Base-by-base conservation (phyloP, 2,113 vertebrate species). In the Charina bottae region DNA sequence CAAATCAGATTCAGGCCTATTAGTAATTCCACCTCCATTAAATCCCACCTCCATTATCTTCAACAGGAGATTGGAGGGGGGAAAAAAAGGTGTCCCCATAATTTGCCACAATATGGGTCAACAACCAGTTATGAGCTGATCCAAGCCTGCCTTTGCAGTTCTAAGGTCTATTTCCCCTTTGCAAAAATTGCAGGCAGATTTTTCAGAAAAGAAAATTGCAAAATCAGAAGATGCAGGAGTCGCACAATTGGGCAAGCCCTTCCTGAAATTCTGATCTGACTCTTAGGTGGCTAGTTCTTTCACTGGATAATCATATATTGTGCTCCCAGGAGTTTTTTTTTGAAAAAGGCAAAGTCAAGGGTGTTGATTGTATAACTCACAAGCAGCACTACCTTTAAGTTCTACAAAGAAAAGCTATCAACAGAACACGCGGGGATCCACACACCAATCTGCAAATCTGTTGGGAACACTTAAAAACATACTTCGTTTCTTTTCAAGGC, bases 361-460 rank as follows among this genome's bases (percentile, higher is more conserved):
- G 56, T 1, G 87, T 88, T 89, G 56, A 28, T 90, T 89, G 46
- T 5, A 0, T 60, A 33, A 28, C 12, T 6, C 0, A 0, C 68
- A 92, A 94, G 90, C 15, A 2, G n/a, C n/a, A 87, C 89, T 19
- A 58, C 59, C 8, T 1, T 85, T 92, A 62, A 72, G 91, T 28
- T 87, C 60, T 37, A 28, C 0, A 89, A 91, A 92, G 60, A 0
- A 23, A 91, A 93, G 85, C 91, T 78, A 92, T 92, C 60, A 94
- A 93, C 1, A 1, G 86, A 37, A 60, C 89, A 24, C 68, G 58
- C 37, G 59, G 83, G 62, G 84, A 94, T 90, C 68, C 59, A 49
- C 83, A 55, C 33, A 89, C 83, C 92, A 90, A 89, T 60, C 83
- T 59, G 94, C 60, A 68, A 93, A 93, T 37, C 95, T 28, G 5